A percentile compares a stretch with the other conserved stretches of the same genome.
phyloP scores from a whole-genome alignment of 2,113 vertebrate genomes.

The Nansenia antarctica region DNA sequence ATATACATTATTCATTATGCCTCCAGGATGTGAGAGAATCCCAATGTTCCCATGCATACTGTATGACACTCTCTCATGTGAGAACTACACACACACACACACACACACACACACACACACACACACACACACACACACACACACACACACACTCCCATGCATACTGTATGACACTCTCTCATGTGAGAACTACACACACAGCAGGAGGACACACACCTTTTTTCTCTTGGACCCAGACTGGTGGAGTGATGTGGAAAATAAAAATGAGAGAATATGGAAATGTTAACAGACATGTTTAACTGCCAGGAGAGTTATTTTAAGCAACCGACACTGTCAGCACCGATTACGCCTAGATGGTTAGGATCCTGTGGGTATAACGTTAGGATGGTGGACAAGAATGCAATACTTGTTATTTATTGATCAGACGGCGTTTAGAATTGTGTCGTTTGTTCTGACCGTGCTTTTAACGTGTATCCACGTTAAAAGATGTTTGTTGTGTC shows the following conservation, averaged over 20 bases:
- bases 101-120: conserved; percentile 13
- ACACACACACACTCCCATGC: not conserved
- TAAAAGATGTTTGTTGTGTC: too few relatives aligned
- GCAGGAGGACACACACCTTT: conserved; percentile 56
- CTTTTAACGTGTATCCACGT: too few relatives aligned
- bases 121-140: conserved; percentile 18
- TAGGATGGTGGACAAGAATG: too few relatives aligned
- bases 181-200: not conserved
- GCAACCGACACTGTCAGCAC: too few relatives aligned
- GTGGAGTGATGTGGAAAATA: not conserved
- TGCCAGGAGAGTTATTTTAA: too few relatives aligned
- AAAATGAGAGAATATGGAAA: too few relatives aligned
- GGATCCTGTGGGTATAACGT: too few relatives aligned
- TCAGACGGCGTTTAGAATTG: too few relatives aligned
- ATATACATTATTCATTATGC: not conserved
- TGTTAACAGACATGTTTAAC: too few relatives aligned
- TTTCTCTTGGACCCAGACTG: conserved; percentile 49
- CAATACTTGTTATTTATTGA: too few relatives aligned
- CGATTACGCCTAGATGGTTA: too few relatives aligned
- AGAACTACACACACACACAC: conserved; percentile 11
- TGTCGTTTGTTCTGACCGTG: too few relatives aligned
- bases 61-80: not conserved
- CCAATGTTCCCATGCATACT: not conserved
- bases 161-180: not conserved
- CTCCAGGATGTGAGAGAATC: not conserved